Conservation (phyloP, 2,888 invertebrate genomes). For the Drosophila kanekoi region DNA sequence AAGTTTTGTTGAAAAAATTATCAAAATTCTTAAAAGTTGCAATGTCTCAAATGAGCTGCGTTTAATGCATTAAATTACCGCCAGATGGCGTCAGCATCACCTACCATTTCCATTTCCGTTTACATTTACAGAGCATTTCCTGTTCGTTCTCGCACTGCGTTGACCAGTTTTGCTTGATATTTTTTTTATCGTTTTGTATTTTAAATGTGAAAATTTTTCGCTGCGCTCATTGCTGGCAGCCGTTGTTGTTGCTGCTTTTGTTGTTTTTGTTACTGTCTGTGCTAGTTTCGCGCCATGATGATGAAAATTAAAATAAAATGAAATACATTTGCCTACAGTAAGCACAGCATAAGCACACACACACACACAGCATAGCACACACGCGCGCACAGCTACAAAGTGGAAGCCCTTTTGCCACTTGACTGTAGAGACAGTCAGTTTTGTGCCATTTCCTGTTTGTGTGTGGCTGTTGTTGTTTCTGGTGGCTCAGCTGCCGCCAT, state of each 20-base stretch:
- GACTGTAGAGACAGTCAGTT: slow-evolving; percentile 70
- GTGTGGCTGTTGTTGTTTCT: slow-evolving; percentile 39
- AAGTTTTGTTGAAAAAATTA: neutral
- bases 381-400: slow-evolving; percentile 17
- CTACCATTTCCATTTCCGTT: slow-evolving; percentile 1
- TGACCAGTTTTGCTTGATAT: slow-evolving; percentile 54
- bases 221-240: slow-evolving; percentile 38
- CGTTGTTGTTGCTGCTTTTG: slow-evolving; percentile 23
- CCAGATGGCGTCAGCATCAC: slow-evolving; percentile 6
- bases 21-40: neutral
- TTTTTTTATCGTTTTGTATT: slow-evolving; percentile 73
- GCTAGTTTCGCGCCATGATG: slow-evolving; percentile 80
- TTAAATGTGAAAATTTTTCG: slow-evolving; percentile 74
- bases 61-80: slow-evolving; percentile 15
- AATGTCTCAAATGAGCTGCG: slow-evolving; percentile 1
- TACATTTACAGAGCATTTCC: slow-evolving; percentile 36
- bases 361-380: slow-evolving; percentile 1
- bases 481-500: slow-evolving; percentile 74
- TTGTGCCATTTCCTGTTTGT: slow-evolving; percentile 77
- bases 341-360: slow-evolving; percentile 26
- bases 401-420: slow-evolving; percentile 46
- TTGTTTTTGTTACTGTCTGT: slow-evolving; percentile 47
- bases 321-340: slow-evolving; percentile 75
- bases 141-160: slow-evolving; percentile 6
- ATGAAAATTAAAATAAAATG: slow-evolving; percentile 82